These are phyloP conservation scores for Oreochromis niloticus DNA, from an alignment of 2,113 vertebrate genomes.

Conservation along the genomic window DNA sequence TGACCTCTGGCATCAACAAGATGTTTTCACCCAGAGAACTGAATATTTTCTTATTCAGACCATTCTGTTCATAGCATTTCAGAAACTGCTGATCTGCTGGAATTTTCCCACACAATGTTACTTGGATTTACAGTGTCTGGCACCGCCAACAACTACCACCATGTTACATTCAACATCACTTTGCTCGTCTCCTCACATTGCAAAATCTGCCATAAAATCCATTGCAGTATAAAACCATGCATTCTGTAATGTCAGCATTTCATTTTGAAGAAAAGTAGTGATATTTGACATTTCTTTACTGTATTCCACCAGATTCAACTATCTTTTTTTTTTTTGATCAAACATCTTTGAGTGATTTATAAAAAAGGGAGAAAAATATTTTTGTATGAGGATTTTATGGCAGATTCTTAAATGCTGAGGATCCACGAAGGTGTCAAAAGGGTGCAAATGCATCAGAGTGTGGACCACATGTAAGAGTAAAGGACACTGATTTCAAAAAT, in stretches of 20 bases:
- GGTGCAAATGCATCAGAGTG: not conserved
- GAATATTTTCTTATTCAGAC: not conserved
- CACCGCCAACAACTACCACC: not conserved
- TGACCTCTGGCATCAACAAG: not conserved
- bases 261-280: too few relatives aligned
- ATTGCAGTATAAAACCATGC: too few relatives aligned
- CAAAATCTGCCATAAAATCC: not conserved
- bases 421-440: not conserved
- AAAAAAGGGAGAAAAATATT: too few relatives aligned
- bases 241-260: too few relatives aligned
- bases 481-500: not conserved
- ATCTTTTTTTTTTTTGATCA: too few relatives aligned
- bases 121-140: not conserved
- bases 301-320: too few relatives aligned
- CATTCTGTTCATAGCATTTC: not conserved
- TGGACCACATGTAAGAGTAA: not conserved
- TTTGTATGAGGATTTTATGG: too few relatives aligned
- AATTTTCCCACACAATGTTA: not conserved
- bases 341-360: too few relatives aligned
- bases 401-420: too few relatives aligned
- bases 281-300: too few relatives aligned
- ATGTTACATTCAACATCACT: not conserved
- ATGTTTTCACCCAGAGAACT: not conserved
- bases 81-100: not conserved
- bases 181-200: not conserved